A percentile compares a stretch with the other conserved stretches of the same genome.
These are phyloP conservation scores for Rachycentron canadum DNA, from an alignment of 2,797 vertebrate genomes.

Conservation along the genomic window DNA sequence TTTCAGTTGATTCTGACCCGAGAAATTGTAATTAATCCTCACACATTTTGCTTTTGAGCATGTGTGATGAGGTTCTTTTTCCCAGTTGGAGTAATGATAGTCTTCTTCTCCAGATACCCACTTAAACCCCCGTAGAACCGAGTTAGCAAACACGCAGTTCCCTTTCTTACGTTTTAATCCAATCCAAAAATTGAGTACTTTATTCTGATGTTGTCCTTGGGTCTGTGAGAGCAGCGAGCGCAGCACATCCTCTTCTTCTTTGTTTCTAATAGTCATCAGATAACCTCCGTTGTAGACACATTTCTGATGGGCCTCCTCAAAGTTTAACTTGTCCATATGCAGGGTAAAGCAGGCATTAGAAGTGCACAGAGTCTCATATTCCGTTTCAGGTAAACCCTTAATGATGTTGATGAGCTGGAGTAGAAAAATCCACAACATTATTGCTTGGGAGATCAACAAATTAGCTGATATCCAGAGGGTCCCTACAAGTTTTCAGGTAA, in stretches of 20 bases:
- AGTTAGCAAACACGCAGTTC: constrained; percentile 51
- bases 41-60: constrained; percentile 82
- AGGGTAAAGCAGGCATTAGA: constrained; percentile 78
- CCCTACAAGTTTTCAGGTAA: constrained; percentile 25
- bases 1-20: constrained; percentile 47
- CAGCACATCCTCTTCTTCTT: constrained; percentile 66
- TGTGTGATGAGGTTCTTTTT: constrained; percentile 71
- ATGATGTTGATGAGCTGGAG: constrained; percentile 58
- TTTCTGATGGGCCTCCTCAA: constrained; percentile 55
- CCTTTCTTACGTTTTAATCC: constrained; percentile 73
- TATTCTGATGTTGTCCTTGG: constrained; percentile 11
- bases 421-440: constrained; percentile 72
- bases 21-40: constrained; percentile 34
- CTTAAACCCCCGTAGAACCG: constrained; percentile 77
- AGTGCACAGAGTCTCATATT: constrained; percentile 69
- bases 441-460: constrained; percentile 34
- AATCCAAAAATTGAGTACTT: constrained; percentile 73
- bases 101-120: constrained; percentile 74
- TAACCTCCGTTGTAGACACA: constrained; percentile 81
- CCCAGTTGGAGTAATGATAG: constrained; percentile 83
- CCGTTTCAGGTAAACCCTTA: constrained; percentile 20
- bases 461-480: constrained; percentile 15
- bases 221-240: constrained; percentile 57
- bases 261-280: constrained; percentile 76
- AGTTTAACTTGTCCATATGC: constrained; percentile 56